These are phyloP conservation scores for Pteropus alecto DNA, from an alignment of 2,113 vertebrate species.

Conservation along the genomic window DNA sequence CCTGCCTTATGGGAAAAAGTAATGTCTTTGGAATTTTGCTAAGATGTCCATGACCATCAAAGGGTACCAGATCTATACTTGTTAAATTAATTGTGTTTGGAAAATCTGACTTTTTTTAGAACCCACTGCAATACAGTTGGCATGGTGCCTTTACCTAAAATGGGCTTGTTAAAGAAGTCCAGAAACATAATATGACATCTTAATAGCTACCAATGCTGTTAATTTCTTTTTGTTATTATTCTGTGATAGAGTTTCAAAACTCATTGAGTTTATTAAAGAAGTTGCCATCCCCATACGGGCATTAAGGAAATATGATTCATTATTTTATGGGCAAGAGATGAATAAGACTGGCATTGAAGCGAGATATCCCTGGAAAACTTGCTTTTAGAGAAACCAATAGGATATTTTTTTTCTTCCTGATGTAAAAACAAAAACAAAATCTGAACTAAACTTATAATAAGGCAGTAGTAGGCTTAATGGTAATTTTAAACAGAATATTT, in stretches of 20 bases:
- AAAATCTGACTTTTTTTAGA: constrained; percentile 18
- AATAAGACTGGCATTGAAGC: background rate
- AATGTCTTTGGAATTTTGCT: background rate
- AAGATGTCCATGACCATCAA: background rate
- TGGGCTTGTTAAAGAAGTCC: background rate
- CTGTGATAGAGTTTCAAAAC: background rate
- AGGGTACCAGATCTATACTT: background rate
- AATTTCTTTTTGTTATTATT: background rate
- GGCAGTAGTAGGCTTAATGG: background rate
- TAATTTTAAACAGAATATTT: background rate
- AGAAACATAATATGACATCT: background rate
- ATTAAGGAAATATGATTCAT: constrained; percentile 15
- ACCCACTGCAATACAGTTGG: background rate
- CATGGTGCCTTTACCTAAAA: background rate
- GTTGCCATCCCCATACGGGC: background rate
- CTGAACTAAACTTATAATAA: background rate
- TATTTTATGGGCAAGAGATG: background rate
- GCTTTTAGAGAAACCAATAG: background rate
- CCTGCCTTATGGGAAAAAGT: background rate
- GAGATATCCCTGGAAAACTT: background rate
- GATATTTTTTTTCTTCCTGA: background rate
- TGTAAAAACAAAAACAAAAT: constrained; percentile 7
- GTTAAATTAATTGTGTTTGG: background rate
- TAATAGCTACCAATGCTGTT: background rate
- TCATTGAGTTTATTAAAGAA: background rate